These are phyloP conservation scores for Idaea dimidiata DNA, from an alignment of 2,888 invertebrate genomes.

Conservation along the genomic window DNA sequence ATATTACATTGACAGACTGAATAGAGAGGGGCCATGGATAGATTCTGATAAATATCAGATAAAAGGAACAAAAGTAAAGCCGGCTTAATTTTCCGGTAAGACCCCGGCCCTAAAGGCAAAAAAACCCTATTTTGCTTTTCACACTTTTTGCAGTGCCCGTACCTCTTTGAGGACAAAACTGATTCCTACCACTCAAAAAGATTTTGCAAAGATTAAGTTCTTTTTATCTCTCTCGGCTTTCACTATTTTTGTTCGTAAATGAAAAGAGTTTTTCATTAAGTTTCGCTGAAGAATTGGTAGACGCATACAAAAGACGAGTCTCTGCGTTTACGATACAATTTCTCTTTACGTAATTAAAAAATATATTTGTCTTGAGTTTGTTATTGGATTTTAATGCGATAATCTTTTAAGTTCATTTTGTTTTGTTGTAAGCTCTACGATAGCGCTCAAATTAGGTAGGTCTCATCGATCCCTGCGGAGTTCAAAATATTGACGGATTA, in stretches of 20 bases:
- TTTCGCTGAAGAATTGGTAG: neutral
- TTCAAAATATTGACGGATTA: too few species aligned
- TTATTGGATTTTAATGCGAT: too few species aligned
- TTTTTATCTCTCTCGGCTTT: constrained; percentile 22
- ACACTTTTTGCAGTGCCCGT: constrained; percentile 44
- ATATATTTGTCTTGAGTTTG: neutral
- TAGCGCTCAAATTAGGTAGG: too few species aligned
- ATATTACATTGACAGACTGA: constrained; percentile 28
- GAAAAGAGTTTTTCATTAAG: neutral
- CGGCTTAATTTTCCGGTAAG: constrained; percentile 72
- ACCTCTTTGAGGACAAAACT: constrained; percentile 47
- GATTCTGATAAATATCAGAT: constrained; percentile 31
- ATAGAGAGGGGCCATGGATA: constrained; percentile 29
- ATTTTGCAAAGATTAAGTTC: constrained; percentile 45
- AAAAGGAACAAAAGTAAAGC: constrained; percentile 58
- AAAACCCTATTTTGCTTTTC: constrained; percentile 39
- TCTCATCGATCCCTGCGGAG: too few species aligned
- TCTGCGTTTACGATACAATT: neutral
- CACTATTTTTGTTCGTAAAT: neutral
- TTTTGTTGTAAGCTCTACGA: too few species aligned
- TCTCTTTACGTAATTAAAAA: neutral
- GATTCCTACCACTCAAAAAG: constrained; percentile 42
- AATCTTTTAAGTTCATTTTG: too few species aligned
- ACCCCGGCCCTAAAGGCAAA: constrained; percentile 37
- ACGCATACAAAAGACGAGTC: neutral